Evolutionary conservation across 30 jellyfish, hydroid and myxozoan species (phyloP).

Genomic region (Aurelia coerulea): DNA sequence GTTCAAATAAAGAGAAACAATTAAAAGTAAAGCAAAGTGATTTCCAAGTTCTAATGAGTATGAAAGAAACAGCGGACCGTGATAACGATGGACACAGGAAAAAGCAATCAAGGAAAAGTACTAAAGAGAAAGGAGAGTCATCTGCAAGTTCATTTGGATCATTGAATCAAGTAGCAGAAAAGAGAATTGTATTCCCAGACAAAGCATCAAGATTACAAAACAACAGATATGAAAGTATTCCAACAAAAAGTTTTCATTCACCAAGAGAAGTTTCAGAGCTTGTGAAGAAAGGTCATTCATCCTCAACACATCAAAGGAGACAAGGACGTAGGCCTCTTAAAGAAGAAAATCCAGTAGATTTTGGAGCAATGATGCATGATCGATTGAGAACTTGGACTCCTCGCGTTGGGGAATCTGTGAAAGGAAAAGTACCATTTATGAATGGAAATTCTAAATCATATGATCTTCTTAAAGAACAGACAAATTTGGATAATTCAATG

Average conservation of each 20-base stretch:
- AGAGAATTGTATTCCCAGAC: slow-evolving; percentile 7
- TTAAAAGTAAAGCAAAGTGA: slow-evolving; percentile 40
- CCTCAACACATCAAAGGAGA: slow-evolving; percentile 5
- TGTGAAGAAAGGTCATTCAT: slow-evolving; percentile 7
- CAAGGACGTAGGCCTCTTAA: slow-evolving; percentile 24
- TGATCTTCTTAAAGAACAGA: slow-evolving; percentile 44
- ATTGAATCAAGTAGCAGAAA: slow-evolving; percentile 8
- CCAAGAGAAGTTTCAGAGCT: slow-evolving; percentile 47
- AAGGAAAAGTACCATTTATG: slow-evolving; percentile 30
- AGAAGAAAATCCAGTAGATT: slow-evolving; percentile 65
- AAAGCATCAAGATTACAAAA: neutral
- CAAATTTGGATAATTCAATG: neutral
- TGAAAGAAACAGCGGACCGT: neutral
- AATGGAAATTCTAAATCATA: slow-evolving; percentile 38
- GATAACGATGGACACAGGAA: neutral
- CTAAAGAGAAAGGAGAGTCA: slow-evolving; percentile 22
- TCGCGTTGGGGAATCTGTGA: neutral
- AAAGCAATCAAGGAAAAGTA: slow-evolving; percentile 16
- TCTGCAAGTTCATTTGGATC: slow-evolving; percentile 22
- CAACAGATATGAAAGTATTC: neutral
- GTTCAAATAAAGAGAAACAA: neutral
- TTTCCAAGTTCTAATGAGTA: slow-evolving; percentile 23
- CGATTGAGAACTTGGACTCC: slow-evolving; percentile 24
- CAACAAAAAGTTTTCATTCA: slow-evolving; percentile 44
- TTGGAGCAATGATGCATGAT: slow-evolving; percentile 30